phyloP scores from a whole-genome alignment of 1,140 invertebrate species.

The Caenorhabditis tropicalis region DNA sequence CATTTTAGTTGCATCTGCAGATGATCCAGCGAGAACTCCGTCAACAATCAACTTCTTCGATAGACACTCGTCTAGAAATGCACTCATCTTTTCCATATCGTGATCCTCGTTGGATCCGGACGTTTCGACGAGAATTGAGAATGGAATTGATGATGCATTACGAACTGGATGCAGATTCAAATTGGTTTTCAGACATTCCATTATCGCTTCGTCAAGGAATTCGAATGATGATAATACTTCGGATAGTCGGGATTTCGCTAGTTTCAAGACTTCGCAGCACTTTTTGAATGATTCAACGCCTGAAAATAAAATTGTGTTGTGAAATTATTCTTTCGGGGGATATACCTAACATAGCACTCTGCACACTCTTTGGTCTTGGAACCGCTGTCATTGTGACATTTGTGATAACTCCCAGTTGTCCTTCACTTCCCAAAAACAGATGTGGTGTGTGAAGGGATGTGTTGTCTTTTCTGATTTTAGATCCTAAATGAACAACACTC shows the following conservation, averaged over 20 bases:
- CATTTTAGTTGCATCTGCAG: conserved; percentile 67
- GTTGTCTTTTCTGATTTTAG: conserved; percentile 90
- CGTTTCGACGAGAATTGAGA: conserved; percentile 58
- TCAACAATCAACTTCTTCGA: conserved; percentile 79
- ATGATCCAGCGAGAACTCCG: conserved; percentile 80
- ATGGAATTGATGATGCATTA: background rate
- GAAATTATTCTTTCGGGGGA: background rate
- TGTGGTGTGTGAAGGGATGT: conserved; percentile 96
- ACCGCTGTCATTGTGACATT: conserved; percentile 71
- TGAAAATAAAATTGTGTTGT: conserved; percentile 14
- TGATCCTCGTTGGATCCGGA: conserved; percentile 77
- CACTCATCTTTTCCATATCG: conserved; percentile 85
- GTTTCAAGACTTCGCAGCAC: conserved; percentile 41
- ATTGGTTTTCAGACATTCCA: conserved; percentile 57
- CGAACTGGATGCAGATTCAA: conserved; percentile 49
- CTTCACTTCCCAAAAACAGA: conserved; percentile 95
- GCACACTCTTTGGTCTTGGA: conserved; percentile 80
- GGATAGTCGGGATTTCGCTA: conserved; percentile 31
- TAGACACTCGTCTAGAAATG: conserved; percentile 82
- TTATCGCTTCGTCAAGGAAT: conserved; percentile 53
- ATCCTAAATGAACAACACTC: conserved; percentile 83
- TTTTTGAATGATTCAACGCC: conserved; percentile 55
- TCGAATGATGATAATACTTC: conserved; percentile 58
- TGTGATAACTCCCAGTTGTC: conserved; percentile 91
- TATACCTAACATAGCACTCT: conserved; percentile 86